Conservation (phyloP, 2,888 invertebrate species). For the Sesia bembeciformis region DNA sequence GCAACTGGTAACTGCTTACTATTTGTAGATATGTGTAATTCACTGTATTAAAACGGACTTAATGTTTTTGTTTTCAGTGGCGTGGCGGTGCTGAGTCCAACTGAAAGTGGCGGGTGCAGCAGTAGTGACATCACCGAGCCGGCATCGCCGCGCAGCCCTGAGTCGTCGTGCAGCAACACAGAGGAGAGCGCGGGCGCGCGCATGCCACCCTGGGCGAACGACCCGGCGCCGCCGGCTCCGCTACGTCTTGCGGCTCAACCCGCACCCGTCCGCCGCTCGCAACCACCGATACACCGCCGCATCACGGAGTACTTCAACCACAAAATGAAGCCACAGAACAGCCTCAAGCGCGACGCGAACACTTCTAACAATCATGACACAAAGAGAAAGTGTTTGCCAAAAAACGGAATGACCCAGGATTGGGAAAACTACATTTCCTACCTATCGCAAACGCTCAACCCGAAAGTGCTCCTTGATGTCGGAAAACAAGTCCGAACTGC, state of each 20-base stretch:
- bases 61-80: conserved; percentile 78
- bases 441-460: conserved; percentile 62
- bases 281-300: conserved; percentile 78
- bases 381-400: conserved; percentile 62
- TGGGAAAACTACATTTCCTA: conserved; percentile 68
- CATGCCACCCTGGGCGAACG: conserved; percentile 69
- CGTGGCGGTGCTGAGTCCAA: conserved; percentile 85
- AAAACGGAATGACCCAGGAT: conserved; percentile 62
- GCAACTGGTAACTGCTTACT: no score
- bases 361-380: conserved; percentile 37
- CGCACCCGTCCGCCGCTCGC: conserved; percentile 43
- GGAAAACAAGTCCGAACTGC: conserved; percentile 41
- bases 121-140: conserved; percentile 90
- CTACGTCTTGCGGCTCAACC: conserved; percentile 57
- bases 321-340: conserved; percentile 82
- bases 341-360: conserved; percentile 56
- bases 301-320: conserved; percentile 90
- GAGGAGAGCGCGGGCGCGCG: conserved; percentile 66
- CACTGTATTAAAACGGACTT: no score
- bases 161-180: conserved; percentile 72
- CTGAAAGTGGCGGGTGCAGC: conserved; percentile 80
- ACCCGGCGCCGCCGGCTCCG: conserved; percentile 63
- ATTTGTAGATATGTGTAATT: no score
- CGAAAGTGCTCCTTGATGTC: conserved; percentile 61
- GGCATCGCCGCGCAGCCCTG: conserved; percentile 87